phyloP scores from a whole-genome alignment of 2,797 vertebrate genomes.

The Molossus molossus region DNA sequence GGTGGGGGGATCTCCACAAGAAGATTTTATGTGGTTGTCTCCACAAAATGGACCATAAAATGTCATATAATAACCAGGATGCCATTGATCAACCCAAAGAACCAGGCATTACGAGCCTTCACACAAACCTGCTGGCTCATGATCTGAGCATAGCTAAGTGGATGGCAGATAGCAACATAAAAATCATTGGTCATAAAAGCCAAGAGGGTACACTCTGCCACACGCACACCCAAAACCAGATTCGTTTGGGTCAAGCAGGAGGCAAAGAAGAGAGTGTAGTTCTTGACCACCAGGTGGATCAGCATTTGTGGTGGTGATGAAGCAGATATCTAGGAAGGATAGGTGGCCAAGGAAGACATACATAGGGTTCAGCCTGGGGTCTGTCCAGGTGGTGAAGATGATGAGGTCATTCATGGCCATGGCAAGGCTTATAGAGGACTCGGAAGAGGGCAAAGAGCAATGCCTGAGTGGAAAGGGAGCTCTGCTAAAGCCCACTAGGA shows the following conservation, averaged over 20 bases:
- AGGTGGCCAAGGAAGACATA: slow-evolving; percentile 74
- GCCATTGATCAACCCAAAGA: slow-evolving; percentile 61
- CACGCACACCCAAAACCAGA: slow-evolving; percentile 7
- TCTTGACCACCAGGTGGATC: slow-evolving; percentile 49
- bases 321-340: slow-evolving; percentile 69
- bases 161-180: slow-evolving; percentile 68
- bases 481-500: slow-evolving; percentile 65
- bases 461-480: not conserved
- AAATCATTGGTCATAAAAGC: slow-evolving; percentile 66
- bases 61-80: slow-evolving; percentile 10
- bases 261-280: slow-evolving; percentile 51
- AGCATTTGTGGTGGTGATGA: slow-evolving; percentile 75
- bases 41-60: slow-evolving; percentile 31
- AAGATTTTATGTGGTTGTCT: slow-evolving; percentile 66
- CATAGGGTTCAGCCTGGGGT: slow-evolving; percentile 67
- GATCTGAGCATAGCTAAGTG: slow-evolving; percentile 68
- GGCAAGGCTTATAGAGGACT: slow-evolving; percentile 67
- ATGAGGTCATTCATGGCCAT: slow-evolving; percentile 72
- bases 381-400: slow-evolving; percentile 75
- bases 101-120: slow-evolving; percentile 60
- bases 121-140: slow-evolving; percentile 61
- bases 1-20: slow-evolving; percentile 17
- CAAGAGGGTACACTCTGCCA: slow-evolving; percentile 38
- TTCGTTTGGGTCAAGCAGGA: slow-evolving; percentile 45
- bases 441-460: slow-evolving; percentile 62